Base-by-base conservation (phyloP, 2,797 vertebrate genomes). In the Strix occidentalis region DNA sequence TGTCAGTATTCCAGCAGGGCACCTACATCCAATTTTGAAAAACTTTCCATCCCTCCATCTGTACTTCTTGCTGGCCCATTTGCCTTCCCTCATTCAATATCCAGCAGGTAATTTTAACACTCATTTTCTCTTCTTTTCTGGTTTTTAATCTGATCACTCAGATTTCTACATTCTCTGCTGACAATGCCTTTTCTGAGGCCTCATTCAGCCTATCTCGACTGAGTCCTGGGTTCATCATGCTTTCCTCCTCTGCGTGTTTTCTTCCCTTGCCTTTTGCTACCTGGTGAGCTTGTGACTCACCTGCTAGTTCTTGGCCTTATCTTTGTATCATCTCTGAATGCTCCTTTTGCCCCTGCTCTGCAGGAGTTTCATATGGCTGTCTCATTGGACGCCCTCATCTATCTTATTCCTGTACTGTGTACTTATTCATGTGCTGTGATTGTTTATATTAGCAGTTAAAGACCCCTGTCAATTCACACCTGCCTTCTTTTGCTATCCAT, bases 401-500 rank as follows among this genome's bases (percentile, higher is more conserved):
- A 28, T 75, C 65, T 83, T 83, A 80, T 39, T 90, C 35, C 68
- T 80, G 20, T n/a, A 71, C 5, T 53, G 39, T 37, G 37, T 37
- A 37, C 37, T 37, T 37, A 37, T 37, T 35, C 68, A 70, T 57
- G 66, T 64, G 58, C 61, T 91, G 43, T 54, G 75, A 54, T 28
- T 84, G 50, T 83, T 92, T 89, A 77, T 69, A 83, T 71, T 25
- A 87, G 63, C 71, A 83, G 84, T 21, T 95, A 68, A 89, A 94
- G 84, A 89, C 23, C 26, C 24, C 68, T 80, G 71, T 39, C 60
- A 80, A 64, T 70, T 90, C 89, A 87, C 41, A 92, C 41, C 64
- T 74, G 78, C 53, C 53, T 89, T 85, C 53, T 83, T 91, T 60
- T 93, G 45, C 45, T 66, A 74, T 70, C 60, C 39, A 23, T 70